phyloP scores from a whole-genome alignment of 2,797 vertebrate species.

The Syndactyla subalaris region DNA sequence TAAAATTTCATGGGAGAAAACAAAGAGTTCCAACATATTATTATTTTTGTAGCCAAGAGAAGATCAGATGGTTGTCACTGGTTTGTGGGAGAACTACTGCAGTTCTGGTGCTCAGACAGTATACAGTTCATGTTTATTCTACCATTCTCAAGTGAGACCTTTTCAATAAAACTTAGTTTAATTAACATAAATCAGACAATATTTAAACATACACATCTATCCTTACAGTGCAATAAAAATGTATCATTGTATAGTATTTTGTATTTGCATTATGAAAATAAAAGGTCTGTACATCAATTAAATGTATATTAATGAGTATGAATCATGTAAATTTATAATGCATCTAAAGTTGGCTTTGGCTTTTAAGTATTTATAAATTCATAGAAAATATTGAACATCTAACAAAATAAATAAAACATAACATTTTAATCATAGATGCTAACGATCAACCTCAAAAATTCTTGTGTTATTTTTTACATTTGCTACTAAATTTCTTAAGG shows the following conservation, averaged over 20 bases:
- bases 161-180: slow-evolving; percentile 82
- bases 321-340: slow-evolving; percentile 84
- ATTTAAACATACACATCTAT: slow-evolving; percentile 84
- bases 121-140: slow-evolving; percentile 28
- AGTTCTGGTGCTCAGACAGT: slow-evolving; percentile 43
- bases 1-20: slow-evolving; percentile 83
- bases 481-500: slow-evolving; percentile 76
- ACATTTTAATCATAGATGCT: slow-evolving; percentile 84
- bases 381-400: slow-evolving; percentile 91
- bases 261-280: slow-evolving; percentile 91
- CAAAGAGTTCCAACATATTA: slow-evolving; percentile 80
- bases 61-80: slow-evolving; percentile 75
- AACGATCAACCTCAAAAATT: slow-evolving; percentile 84
- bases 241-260: slow-evolving; percentile 84
- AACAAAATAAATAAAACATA: slow-evolving; percentile 90
- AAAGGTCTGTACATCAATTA: slow-evolving; percentile 83
- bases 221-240: slow-evolving; percentile 92
- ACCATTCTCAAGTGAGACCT: slow-evolving; percentile 27
- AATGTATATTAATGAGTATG: slow-evolving; percentile 84
- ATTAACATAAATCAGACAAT: slow-evolving; percentile 84
- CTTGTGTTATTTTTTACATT: slow-evolving; percentile 74
- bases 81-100: slow-evolving; percentile 41
- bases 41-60: slow-evolving; percentile 67
- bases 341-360: slow-evolving; percentile 90
- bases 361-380: slow-evolving; percentile 87